Percentiles rank a stretch among this genome's conserved stretches.
Evolutionary conservation across 1,140 invertebrate genomes (phyloP).

Genomic region (Tetragnatha versicolor): DNA sequence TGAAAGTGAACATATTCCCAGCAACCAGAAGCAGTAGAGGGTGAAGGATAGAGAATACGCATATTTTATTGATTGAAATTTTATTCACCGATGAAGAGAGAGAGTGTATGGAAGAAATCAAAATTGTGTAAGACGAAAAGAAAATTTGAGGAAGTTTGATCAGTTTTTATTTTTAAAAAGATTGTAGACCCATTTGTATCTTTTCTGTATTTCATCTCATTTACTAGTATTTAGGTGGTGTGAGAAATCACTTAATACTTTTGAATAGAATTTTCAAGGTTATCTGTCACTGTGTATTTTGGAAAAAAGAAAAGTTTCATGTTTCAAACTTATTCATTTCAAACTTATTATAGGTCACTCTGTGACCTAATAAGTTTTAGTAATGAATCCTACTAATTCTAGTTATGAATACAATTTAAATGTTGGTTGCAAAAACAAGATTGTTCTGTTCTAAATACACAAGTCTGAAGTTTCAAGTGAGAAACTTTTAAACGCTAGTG

Average conservation of each 20-base stretch:
- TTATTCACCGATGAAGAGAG: neutral
- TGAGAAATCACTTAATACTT: slow-evolving; percentile 20
- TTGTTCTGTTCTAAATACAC: no score
- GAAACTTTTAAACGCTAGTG: no score
- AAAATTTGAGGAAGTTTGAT: no score
- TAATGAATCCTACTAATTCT: no score
- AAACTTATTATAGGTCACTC: neutral
- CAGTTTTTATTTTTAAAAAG: no score
- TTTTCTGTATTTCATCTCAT: slow-evolving; percentile 30
- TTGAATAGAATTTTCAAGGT: neutral
- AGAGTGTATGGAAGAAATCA: neutral
- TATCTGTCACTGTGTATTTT: neutral
- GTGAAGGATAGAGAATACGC: neutral
- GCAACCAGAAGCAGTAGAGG: slow-evolving; percentile 32
- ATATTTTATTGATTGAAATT: slow-evolving; percentile 16
- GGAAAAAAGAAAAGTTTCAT: neutral
- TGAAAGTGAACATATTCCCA: neutral
- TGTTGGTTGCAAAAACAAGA: no score
- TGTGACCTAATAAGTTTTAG: no score
- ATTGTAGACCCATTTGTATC: neutral
- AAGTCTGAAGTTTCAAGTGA: no score
- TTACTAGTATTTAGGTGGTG: slow-evolving; percentile 8
- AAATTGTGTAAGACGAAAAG: no score
- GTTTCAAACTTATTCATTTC: neutral
- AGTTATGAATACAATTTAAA: no score